Conservation (phyloP, 1,140 invertebrate species). For the Drosophila orena region DNA sequence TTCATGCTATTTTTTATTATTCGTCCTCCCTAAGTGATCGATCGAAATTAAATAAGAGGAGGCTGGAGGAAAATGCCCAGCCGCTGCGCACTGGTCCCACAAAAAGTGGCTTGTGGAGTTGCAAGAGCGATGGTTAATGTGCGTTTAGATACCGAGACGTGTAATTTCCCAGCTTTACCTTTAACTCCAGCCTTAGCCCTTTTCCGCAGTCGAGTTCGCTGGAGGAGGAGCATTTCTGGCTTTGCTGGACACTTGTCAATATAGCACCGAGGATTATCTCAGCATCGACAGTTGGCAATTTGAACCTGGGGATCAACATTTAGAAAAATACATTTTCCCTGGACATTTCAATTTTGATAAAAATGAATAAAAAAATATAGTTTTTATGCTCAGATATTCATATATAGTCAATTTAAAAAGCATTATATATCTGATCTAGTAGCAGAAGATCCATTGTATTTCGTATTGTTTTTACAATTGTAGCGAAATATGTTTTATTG, state of each 20-base stretch:
- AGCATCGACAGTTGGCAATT: neutral
- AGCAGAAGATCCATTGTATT: too few relatives aligned
- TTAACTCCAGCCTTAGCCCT: conserved; percentile 2
- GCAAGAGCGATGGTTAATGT: conserved; percentile 78
- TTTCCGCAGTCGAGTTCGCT: neutral
- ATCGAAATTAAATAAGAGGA: conserved; percentile 82
- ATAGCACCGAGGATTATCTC: neutral
- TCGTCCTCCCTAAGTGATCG: conserved; percentile 79
- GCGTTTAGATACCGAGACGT: conserved; percentile 80
- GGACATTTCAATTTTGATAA: too few relatives aligned
- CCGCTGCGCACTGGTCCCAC: conserved; percentile 20
- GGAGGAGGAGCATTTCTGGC: conserved; percentile 12
- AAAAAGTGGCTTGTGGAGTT: conserved; percentile 32
- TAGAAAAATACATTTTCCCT: neutral
- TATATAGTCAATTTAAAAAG: neutral
- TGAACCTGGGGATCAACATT: too few relatives aligned
- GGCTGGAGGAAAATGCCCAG: conserved; percentile 59
- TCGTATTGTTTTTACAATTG: too few relatives aligned
- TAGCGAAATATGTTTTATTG: too few relatives aligned
- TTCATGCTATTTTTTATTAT: conserved; percentile 77
- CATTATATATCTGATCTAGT: too few relatives aligned
- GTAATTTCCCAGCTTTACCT: conserved; percentile 76
- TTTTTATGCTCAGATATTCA: too few relatives aligned
- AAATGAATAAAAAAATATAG: too few relatives aligned
- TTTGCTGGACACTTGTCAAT: conserved; percentile 3